These are phyloP conservation scores for Scaptomyza montana DNA, from an alignment of 1,140 invertebrate species.

Conservation along the genomic window DNA sequence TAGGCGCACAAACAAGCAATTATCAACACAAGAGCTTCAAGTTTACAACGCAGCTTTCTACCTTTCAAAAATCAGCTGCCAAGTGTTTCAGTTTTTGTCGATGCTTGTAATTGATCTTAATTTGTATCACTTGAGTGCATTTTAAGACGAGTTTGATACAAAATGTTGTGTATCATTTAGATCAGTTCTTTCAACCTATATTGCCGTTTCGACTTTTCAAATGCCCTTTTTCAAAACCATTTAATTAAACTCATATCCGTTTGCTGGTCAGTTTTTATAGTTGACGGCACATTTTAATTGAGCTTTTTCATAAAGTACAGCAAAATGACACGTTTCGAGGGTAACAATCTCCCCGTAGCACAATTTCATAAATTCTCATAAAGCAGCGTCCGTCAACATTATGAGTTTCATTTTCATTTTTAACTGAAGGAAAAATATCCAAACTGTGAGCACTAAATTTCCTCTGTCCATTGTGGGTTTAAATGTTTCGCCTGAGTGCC, in stretches of 20 bases:
- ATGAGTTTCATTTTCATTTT: constrained; percentile 33
- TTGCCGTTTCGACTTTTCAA: background rate
- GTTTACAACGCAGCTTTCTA: background rate
- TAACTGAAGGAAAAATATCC: constrained; percentile 10
- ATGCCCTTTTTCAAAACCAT: constrained; percentile 4
- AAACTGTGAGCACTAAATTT: constrained; percentile 14
- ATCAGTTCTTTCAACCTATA: background rate
- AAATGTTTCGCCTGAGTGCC: constrained; percentile 42
- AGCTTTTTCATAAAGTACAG: background rate
- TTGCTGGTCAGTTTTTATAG: constrained; percentile 4
- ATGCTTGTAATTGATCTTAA: constrained; percentile 16
- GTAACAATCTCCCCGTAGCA: too few relatives aligned
- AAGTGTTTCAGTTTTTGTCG: background rate
- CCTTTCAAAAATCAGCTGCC: constrained; percentile 10
- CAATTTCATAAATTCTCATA: constrained; percentile 35
- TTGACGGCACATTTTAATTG: constrained; percentile 41
- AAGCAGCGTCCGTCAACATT: constrained; percentile 33
- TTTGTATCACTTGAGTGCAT: background rate
- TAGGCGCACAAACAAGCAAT: constrained; percentile 50
- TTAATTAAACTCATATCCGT: constrained; percentile 9
- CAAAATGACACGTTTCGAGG: too few relatives aligned
- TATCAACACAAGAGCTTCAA: constrained; percentile 23
- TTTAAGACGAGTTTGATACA: background rate
- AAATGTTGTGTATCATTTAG: too few relatives aligned
- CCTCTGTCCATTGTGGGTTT: constrained; percentile 26